Base-by-base conservation (phyloP, 2,797 vertebrate genomes). In the Danionella dracula region DNA sequence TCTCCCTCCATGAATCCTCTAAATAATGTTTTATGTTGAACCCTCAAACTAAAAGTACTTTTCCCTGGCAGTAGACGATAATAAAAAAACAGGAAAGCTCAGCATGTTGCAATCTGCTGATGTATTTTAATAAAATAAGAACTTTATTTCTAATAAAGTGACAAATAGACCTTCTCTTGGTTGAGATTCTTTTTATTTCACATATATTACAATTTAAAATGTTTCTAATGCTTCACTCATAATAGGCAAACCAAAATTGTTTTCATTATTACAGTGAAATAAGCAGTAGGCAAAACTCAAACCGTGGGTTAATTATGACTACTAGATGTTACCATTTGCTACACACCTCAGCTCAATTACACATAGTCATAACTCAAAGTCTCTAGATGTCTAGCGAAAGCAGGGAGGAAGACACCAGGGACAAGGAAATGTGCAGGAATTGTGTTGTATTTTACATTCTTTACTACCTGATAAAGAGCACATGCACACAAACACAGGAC, bases 311-410 rank as follows among this genome's bases (percentile, higher is more conserved):
- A 38, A 57, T 57, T 17, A 17, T 19, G 29, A 4, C 4, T 19
- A 41, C 10, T 50, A 51, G 27, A 73, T 61, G 56, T 4, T 50
- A 37, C 12, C 50, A 67, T 7, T 23, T 11, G 27, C 58, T 46
- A 62, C 10, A 40, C 17, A 13, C 17, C 19, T 45, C 15, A 46
- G 8, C 17, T 32, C 13, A 41, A 17, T n/a, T 21, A 46, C 21
- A 17, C 38, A 2, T 5, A n/a, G 13, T 16, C 4, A 38, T 42
- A 37, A 53, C 59, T 17, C 16, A 37, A 8, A 13, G 19, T 57
- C 35, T 50, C 21, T 46, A 62, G 17, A 4, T 13, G 12, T 57
- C 21, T 41, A 13, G 21, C 11, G 37, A 19, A 45, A 46, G 13
- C 17, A 34, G 29, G 51, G 19, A 19, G 23, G 40, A 15, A 10